Base-by-base conservation (phyloP, 2,888 invertebrate genomes). In the Oeneis ivallda region DNA sequence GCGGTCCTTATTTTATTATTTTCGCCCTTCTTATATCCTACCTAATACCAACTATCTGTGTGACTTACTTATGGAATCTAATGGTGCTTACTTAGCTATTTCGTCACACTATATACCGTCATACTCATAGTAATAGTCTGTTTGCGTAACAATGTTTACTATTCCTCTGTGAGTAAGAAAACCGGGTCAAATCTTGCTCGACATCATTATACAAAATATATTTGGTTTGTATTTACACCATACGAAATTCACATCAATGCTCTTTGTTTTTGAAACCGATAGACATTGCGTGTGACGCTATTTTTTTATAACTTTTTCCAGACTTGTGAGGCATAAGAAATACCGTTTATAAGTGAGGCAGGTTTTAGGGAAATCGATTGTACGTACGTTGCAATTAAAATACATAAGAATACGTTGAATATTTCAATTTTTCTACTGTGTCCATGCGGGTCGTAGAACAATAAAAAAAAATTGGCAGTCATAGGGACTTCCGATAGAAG, bases 71-170 rank as follows among this genome's bases (percentile, higher is more conserved):
- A 64, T 54, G 61, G 58, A 52, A 39, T 45, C 62, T 62, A 62
- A 66, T 66, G 39, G 39, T 57, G 39, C 56, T 45, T 62, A 53
- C 17, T 52, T 52, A 26, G 26, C 3, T 26, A 45, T 57, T 49
- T 37, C 58, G 52, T 50, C 61, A 58, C 58, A 39, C 57, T 39
- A 50, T 58, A 64, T 32, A 54, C 39, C 59, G 39, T 58, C 43
- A 52, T 43, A 58, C 43, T 53, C 62, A 50, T 26, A n/a, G 57
- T 54, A 43, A 59, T 63, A 64, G 58, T 53, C 49, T 45, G 45
- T 45, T 69, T 71, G 65, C 64, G 59, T 70, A 72, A 73, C 63
- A 59, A 53, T 70, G 67, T 73, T 72, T 70, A 71, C 64, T 66
- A 70, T 70, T 70, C 71, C 53, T 54, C 56, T 47, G 54, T 66